Percentiles rank a stretch among this genome's conserved stretches.
These are phyloP conservation scores for Malurus elegans DNA, from an alignment of 2,113 vertebrate species.

Conservation along the genomic window DNA sequence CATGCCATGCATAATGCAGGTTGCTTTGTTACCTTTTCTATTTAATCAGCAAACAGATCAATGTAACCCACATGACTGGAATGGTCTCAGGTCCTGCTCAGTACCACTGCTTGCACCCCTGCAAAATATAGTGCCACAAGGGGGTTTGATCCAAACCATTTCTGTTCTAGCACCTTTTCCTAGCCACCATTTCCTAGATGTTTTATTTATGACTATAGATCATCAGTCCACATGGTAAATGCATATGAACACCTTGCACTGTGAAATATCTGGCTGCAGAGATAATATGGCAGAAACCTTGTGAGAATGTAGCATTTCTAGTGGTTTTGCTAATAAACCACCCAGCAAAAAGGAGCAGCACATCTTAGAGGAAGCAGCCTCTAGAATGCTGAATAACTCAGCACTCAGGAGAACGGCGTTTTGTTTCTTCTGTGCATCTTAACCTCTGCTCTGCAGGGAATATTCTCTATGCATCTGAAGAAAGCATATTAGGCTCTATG, in stretches of 20 bases:
- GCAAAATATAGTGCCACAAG: background rate
- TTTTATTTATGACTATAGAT: background rate
- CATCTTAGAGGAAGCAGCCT: background rate
- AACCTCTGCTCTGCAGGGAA: conserved; percentile 60
- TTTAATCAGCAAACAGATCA: background rate
- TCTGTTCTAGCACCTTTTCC: background rate
- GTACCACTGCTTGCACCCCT: background rate
- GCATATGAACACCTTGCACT: background rate
- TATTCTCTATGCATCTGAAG: conserved; percentile 47
- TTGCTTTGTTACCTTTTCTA: background rate
- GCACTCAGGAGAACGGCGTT: background rate
- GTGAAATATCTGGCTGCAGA: background rate
- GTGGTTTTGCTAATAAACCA: conserved; percentile 10
- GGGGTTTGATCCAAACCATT: background rate
- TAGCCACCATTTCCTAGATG: background rate
- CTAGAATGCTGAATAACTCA: conserved; percentile 33
- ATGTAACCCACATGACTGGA: background rate
- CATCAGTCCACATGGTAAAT: background rate
- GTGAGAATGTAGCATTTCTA: background rate
- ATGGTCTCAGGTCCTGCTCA: background rate
- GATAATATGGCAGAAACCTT: background rate
- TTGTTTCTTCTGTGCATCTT: conserved; percentile 44
- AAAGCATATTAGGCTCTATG: conserved; percentile 62
- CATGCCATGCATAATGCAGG: background rate
- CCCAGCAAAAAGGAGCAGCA: background rate